phyloP scores from a whole-genome alignment of 2,888 invertebrate genomes.

The Villa cingulata region DNA sequence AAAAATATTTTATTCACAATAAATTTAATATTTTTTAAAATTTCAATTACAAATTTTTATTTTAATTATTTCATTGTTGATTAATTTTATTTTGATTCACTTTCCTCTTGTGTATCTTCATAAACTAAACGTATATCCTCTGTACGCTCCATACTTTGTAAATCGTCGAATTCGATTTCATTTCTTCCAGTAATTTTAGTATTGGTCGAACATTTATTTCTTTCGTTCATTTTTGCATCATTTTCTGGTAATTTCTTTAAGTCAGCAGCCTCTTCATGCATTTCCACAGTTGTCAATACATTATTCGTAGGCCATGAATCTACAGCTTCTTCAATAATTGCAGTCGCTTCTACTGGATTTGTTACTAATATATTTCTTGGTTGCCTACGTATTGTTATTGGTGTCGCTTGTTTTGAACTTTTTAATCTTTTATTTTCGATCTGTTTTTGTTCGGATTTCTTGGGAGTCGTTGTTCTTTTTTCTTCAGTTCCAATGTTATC shows the following conservation, averaged over 20 bases:
- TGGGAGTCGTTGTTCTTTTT: constrained; percentile 3
- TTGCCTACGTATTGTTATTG: constrained; percentile 31
- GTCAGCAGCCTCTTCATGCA: neutral
- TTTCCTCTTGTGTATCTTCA: constrained; percentile 37
- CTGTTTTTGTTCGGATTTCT: constrained; percentile 13
- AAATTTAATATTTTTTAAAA: too few relatives aligned
- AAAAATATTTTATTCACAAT: too few relatives aligned
- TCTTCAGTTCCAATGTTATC: neutral
- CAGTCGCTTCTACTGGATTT: constrained; percentile 16
- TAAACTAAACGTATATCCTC: constrained; percentile 48
- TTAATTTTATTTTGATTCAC: neutral
- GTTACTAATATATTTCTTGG: constrained; percentile 23
- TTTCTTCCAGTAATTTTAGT: constrained; percentile 3
- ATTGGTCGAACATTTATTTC: neutral
- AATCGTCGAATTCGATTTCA: constrained; percentile 14
- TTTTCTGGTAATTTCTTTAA: neutral
- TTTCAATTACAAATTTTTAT: too few relatives aligned
- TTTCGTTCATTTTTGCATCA: neutral
- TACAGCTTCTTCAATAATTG: constrained; percentile 27
- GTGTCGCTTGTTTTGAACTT: constrained; percentile 17
- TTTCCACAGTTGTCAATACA: neutral
- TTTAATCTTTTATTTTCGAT: too few relatives aligned
- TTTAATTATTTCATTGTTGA: too few relatives aligned
- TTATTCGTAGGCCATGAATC: constrained; percentile 23
- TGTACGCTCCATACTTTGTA: constrained; percentile 24